Evolutionary conservation across 2,113 vertebrate species (phyloP), one percentile per base, ranked within the genome.

Genomic region (Cephalophus harveyi): DNA sequence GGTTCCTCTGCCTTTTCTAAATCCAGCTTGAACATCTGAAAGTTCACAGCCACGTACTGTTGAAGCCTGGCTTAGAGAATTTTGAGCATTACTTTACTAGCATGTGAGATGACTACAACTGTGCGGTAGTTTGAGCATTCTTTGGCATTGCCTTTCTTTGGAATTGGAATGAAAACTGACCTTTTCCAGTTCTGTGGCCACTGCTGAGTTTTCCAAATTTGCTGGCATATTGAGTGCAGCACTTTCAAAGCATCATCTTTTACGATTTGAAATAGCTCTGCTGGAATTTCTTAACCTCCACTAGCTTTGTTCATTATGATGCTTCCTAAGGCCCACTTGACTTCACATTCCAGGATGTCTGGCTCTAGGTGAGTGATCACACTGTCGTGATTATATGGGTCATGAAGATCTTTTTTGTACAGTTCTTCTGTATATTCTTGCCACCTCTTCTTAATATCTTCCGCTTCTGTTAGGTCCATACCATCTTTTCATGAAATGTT

Each of bases 301-400:
- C 33, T 36, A 67, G 62, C 33, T 67, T 67, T 64, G 62, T n/a
- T 64, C 4, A 0, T 67, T 10, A 4, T 67, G 33, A 67, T 67
- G 64, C 30, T n/a, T 19, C 16, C 64, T 36, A 67, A 67, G 33
- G 64, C 33, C 64, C 33, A 67, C 64, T 67, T 36, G 33, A 19
- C 64, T 21, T 67, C 4, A 9, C 17, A 36, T 67, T 36, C 33
- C 17, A 67, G 33, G 4, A 21, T 67, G 64, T 19, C 17, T 36
- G 33, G 64, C 33, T 67, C 64, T 67, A 67, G 33, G 8, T 67
- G 8, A 67, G 64, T 36, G 33, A 67, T 67, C 33, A 67, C 64
- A 36, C 16, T 17, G 1, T 67, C 0, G 1, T 67, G 33, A 36
- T 67, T 67, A 36, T 67, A 1, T 21, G 17, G 4, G 17, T 21